Evolutionary conservation across 1,140 invertebrate species (phyloP).

Genomic region (Bilobella aurantiaca): DNA sequence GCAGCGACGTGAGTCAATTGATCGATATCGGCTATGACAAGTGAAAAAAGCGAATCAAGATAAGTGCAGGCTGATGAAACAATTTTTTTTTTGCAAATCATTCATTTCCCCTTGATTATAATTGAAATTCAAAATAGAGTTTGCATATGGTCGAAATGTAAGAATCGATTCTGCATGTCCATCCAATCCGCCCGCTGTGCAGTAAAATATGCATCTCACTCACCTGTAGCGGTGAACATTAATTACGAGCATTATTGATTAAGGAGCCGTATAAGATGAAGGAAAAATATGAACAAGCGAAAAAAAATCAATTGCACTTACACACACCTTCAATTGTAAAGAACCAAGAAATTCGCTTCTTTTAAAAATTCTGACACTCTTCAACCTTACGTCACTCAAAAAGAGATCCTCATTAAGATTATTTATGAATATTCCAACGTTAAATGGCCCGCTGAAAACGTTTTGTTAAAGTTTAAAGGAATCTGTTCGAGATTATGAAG

Average conservation of each 20-base stretch:
- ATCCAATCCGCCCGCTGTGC: no score
- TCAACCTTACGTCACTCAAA: not conserved
- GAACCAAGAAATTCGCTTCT: no score
- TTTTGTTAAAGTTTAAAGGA: not conserved
- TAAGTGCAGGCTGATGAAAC: no score
- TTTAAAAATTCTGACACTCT: no score
- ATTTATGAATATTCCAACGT: not conserved
- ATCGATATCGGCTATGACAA: no score
- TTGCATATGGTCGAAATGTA: not conserved
- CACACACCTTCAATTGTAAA: no score
- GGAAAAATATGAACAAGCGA: no score
- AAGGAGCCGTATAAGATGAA: no score
- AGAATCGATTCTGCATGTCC: not conserved
- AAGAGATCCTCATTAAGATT: not conserved
- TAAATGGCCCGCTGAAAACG: not conserved
- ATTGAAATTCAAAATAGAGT: not conserved
- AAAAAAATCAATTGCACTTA: no score
- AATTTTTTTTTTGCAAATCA: not conserved
- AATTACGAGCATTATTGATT: not conserved
- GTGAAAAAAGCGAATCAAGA: no score
- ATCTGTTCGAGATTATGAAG: not conserved
- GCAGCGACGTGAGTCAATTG: no score
- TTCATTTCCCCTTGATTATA: not conserved
- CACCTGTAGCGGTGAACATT: not conserved
- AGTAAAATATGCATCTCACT: no score